Conservation (phyloP, 2,797 vertebrate species). For the Clarias platycephalus region DNA sequence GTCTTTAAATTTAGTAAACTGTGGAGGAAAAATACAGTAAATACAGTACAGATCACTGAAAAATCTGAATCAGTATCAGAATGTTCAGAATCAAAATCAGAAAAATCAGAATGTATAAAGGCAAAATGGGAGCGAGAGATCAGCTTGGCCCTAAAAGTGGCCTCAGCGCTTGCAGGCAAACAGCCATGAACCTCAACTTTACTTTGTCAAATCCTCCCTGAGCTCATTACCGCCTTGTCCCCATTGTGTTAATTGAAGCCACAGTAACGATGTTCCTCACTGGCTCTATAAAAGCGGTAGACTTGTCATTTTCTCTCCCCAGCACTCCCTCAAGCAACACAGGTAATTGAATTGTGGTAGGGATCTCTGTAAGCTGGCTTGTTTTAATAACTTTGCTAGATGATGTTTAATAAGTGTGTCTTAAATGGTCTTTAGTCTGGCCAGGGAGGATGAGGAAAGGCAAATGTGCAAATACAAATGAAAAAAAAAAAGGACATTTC, state of each 20-base stretch:
- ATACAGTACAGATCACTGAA: background rate
- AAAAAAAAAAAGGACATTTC: conserved; percentile 61
- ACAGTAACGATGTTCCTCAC: conserved; percentile 68
- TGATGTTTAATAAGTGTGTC: conserved; percentile 80
- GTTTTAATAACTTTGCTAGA: conserved; percentile 84
- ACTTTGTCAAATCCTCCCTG: conserved; percentile 65
- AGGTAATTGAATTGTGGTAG: conserved; percentile 83
- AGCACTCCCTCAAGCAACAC: conserved; percentile 75
- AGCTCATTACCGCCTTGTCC: conserved; percentile 72
- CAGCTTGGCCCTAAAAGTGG: conserved; percentile 60
- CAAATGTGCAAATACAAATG: conserved; percentile 76
- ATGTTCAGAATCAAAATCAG: no score
- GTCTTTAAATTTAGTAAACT: background rate
- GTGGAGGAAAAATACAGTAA: background rate
- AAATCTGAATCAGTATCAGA: background rate
- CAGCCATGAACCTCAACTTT: conserved; percentile 64
- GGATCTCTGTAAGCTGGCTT: conserved; percentile 76
- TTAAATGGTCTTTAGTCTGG: conserved; percentile 74
- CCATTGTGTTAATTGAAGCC: conserved; percentile 80
- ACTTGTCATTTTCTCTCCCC: conserved; percentile 65
- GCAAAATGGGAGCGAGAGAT: conserved; percentile 67
- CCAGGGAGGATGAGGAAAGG: conserved; percentile 73
- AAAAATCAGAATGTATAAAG: conserved; percentile 40
- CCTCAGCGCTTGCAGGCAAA: conserved; percentile 63
- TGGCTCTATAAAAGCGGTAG: conserved; percentile 69